Evolutionary conservation across 1,140 invertebrate genomes (phyloP), one percentile per base, ranked within the genome.

Genomic region (Triops cancriformis): DNA sequence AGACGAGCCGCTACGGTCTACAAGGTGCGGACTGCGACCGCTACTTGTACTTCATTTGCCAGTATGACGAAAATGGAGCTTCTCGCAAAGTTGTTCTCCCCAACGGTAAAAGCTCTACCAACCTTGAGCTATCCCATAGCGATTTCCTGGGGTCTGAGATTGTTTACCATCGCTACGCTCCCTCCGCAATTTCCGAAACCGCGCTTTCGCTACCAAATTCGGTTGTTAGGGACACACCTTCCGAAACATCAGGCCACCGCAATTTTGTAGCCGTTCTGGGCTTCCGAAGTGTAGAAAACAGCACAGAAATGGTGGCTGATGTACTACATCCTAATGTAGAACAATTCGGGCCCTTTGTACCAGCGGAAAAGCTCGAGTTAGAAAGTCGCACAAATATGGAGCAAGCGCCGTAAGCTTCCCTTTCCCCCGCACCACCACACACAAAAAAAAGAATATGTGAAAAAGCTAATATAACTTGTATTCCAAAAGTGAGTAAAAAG

Each of bases 1-100:
- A 87, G 0, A 85, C 87, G 1, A 86, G 87, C 76, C 86, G 87
- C 72, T 92, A 92, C 80, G 84, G 84, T 3, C 31, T 78, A 27
- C 77, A 78, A 43, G 77, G 77, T 18, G 26, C 73, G 31, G 77
- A 78, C 42, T 78, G 77, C 26, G 72, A 78, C 12, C 73, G 77
- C 9, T 78, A 78, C 45, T 43, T 78, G 72, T 78, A 78, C 23
- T 78, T 73, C 41, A 73, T 78, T 74, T 78, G 77, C 73, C 64
- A 78, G 23, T 78, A 73, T n/a, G 75, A 76, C n/a, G 41, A 23
- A n/a, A 76, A 75, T 43, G 27, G 37, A 26, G 43, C 43, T 28
- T 26, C 43, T 26, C 75, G 51, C 23, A 18, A 23, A 3, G 51
- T 64, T 64, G 5, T 14, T 10, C 51, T n/a, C 18, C 23, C n/a